Base-by-base conservation (phyloP, 2,113 vertebrate species). In the Rhineura floridana region DNA sequence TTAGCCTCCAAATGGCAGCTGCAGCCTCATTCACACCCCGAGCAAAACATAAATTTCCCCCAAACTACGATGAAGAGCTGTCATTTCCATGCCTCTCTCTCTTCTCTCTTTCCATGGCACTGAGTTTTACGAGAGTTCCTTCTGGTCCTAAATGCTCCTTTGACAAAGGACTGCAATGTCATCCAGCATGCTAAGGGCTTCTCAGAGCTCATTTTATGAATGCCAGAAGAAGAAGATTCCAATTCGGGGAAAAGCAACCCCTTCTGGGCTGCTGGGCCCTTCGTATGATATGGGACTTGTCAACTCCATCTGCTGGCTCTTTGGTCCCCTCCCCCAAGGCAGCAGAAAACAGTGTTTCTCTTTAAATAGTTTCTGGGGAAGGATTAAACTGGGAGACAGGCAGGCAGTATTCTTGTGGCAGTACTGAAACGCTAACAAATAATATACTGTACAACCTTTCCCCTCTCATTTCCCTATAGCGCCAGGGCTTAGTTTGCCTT, bases 61-160 rank as follows among this genome's bases (percentile, higher is more conserved):
- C 84, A 81, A 86, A 75, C 69, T 44, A 55, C 63, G 36, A 48
- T 59, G 44, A 72, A 44, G 70, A 28, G 10, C 50, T 48, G 11
- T 33, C 67, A 39, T 73, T 48, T 46, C n/a, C n/a, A 44, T 69
- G n/a, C 42, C 69, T 48, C 12, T 88, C 63, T 63, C 44, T 72
- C 42, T 48, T 46, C 69, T 63, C 10, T 23, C 8, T 76, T 88
- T 77, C 72, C 59, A 8, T 17, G 21, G 59, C n/a, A 36, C 11
- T 77, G 84, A 65, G 59, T 86, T 88, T 86, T 90, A 90, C n/a
- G 79, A 28, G 10, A 17, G 44, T 67, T 78, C 69, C 69, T 86
- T 50, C 63, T 48, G 39, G 69, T 82, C 72, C 39, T 52, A 17
- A 75, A 80, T 44, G 70, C 23, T 8, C 70, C 46, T 59, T 62